A percentile compares a stretch with the other conserved stretches of the same genome.
These are phyloP conservation scores for Drosophila mulleri DNA, from an alignment of 2,888 invertebrate species.

Conservation along the genomic window DNA sequence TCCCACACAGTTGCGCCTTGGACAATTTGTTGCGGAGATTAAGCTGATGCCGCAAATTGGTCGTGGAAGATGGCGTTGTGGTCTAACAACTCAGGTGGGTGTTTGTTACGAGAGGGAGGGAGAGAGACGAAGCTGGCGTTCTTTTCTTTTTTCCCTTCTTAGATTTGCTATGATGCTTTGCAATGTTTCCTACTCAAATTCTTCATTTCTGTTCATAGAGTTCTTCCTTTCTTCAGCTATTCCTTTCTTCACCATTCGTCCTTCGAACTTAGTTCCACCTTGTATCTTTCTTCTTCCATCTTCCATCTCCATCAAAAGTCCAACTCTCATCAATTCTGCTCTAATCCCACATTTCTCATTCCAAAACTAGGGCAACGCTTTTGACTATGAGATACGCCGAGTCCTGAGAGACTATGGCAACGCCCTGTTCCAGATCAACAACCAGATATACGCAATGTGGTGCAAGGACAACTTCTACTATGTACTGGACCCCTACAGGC, in stretches of 20 bases:
- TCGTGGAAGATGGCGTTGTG: slow-evolving; percentile 72
- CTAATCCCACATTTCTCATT: not conserved
- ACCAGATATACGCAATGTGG: slow-evolving; percentile 81
- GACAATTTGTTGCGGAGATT: slow-evolving; percentile 74
- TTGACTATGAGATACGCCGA: slow-evolving; percentile 56
- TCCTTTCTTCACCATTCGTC: not conserved
- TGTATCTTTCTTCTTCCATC: too few relatives aligned
- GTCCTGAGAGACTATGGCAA: slow-evolving; percentile 52
- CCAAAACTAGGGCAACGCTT: slow-evolving; percentile 25
- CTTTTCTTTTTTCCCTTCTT: not conserved
- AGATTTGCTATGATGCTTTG: not conserved
- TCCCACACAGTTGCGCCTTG: slow-evolving; percentile 77
- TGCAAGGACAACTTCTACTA: slow-evolving; percentile 78
- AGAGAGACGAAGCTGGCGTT: not conserved
- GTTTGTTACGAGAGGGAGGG: too few relatives aligned
- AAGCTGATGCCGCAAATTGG: slow-evolving; percentile 51
- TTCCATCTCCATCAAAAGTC: too few relatives aligned
- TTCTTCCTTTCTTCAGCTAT: too few relatives aligned
- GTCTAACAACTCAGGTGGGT: slow-evolving; percentile 24
- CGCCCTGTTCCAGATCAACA: slow-evolving; percentile 79
- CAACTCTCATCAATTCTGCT: too few relatives aligned
- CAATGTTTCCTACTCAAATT: too few relatives aligned
- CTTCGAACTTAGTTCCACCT: not conserved
- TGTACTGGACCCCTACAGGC: slow-evolving; percentile 83
- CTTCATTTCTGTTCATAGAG: not conserved